Base-by-base conservation (phyloP, 2,888 invertebrate genomes). In the Mechanitis mazaeus region DNA sequence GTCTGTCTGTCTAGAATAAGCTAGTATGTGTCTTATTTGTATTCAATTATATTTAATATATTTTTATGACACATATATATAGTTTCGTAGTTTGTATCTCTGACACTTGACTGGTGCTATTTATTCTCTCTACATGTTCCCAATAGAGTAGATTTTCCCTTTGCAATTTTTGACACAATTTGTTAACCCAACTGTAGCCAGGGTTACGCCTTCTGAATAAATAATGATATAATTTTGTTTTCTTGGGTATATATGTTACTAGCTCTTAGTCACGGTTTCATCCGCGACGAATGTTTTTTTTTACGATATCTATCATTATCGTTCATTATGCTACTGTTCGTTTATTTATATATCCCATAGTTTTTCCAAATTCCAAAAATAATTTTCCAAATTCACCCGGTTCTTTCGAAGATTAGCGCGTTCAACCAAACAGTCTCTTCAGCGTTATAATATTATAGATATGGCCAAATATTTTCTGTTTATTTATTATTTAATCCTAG, bases 151-250 rank as follows among this genome's bases (percentile, higher is more conserved):
- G 20, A 20, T 20, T 20, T 20, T 20, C 64, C 60, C 60, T 62
- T 54, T 55, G 56, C 60, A 64, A 59, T 62, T 66, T 78, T 77
- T 75, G 76, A 70, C 74, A 70, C 66, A 66, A 74, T 68, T 75
- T 76, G 71, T 76, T 75, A 78, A 81, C 79, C 77, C 66, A 60
- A 64, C 62, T 66, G 66, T 62, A 60, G 58, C 60, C 62, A 66
- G 62, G 62, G 62, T 62, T 64, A 56, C 58, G 61, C 64, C 58
- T 59, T 62, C 58, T 56, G 66, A 64, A 66, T 66, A 64, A 59
- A 64, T 66, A 64, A 66, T 64, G 60, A 58, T 55, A 42, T 58
- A 64, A 58, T 62, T 64, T 64, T 66, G 57, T 64, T 57, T 56
- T 20, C 57, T 57, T n/a, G 35, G 54, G 54, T 33, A 45, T 28